Evolutionary conservation across 2,888 invertebrate species (phyloP).

Genomic region (Ichneumoninae sp.): DNA sequence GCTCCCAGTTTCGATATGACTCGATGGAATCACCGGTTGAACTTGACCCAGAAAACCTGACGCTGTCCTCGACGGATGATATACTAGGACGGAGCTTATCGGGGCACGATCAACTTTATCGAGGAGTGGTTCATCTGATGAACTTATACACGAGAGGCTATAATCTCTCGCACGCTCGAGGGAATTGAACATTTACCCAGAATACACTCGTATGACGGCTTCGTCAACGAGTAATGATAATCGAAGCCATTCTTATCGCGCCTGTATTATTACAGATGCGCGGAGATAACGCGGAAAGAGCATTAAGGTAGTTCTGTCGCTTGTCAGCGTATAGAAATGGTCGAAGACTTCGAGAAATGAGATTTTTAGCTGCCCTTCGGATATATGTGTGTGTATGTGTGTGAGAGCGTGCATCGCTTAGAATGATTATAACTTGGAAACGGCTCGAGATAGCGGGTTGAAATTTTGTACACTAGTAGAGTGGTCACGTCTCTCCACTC

Average conservation of each 20-base stretch:
- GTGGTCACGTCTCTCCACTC: no score
- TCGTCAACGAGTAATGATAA: constrained; percentile 17
- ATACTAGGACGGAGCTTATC: constrained; percentile 34
- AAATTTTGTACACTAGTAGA: no score
- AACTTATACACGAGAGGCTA: not conserved
- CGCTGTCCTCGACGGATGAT: constrained; percentile 8
- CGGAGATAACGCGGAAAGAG: not conserved
- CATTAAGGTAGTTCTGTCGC: no score
- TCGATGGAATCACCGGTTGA: constrained; percentile 45
- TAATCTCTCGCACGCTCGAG: not conserved
- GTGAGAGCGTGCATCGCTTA: no score
- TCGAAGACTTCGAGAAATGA: no score
- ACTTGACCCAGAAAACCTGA: constrained; percentile 57
- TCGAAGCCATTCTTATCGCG: constrained; percentile 13
- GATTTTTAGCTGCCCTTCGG: no score
- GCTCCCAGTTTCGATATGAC: constrained; percentile 26
- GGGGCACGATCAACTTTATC: constrained; percentile 59
- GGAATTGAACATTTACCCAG: constrained; percentile 5
- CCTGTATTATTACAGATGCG: no score
- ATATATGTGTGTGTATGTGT: no score
- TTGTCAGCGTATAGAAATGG: no score
- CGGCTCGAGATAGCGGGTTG: no score
- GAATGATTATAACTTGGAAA: no score
- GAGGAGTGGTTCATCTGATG: constrained; percentile 47
- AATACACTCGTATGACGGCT: not conserved